phyloP scores from a whole-genome alignment of 1,140 invertebrate genomes.

The Drosophila ananassae region DNA sequence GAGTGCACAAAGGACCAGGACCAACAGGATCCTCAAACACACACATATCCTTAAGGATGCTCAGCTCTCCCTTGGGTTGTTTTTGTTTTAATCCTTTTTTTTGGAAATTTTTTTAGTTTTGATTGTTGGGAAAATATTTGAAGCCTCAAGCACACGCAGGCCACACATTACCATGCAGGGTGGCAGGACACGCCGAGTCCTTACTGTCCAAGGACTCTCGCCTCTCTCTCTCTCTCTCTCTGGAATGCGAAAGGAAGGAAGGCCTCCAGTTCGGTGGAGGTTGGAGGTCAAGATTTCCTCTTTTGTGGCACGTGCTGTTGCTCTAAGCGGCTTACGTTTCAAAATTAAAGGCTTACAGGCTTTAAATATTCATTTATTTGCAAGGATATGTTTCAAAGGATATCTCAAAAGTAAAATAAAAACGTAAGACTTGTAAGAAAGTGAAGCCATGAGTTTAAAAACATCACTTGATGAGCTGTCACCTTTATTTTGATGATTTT shows the following conservation, averaged over 20 bases:
- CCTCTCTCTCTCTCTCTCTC: too few species aligned
- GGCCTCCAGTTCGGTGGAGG: not conserved
- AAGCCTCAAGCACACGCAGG: conserved; percentile 40
- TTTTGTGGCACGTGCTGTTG: conserved; percentile 14
- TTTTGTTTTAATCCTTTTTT: conserved; percentile 74
- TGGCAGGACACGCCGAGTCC: not conserved
- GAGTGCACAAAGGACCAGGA: conserved; percentile 72
- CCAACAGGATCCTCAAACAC: conserved; percentile 15
- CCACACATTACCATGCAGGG: conserved; percentile 62
- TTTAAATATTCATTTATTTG: too few species aligned
- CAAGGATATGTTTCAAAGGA: too few species aligned
- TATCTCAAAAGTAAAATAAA: too few species aligned
- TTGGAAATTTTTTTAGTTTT: conserved; percentile 68
- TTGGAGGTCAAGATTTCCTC: not conserved
- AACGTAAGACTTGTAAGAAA: too few species aligned
- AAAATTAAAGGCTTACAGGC: too few species aligned
- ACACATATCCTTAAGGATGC: conserved; percentile 52
- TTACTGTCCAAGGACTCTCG: not conserved
- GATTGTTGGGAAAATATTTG: conserved; percentile 76
- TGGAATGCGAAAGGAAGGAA: conserved; percentile 4
- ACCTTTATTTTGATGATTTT: not conserved
- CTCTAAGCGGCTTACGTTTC: conserved; percentile 17
- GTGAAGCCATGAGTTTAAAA: too few species aligned
- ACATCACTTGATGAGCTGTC: too few species aligned
- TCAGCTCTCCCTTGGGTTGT: conserved; percentile 14